phyloP scores from a whole-genome alignment of 2,113 vertebrate species.

The Tinamus guttatus region DNA sequence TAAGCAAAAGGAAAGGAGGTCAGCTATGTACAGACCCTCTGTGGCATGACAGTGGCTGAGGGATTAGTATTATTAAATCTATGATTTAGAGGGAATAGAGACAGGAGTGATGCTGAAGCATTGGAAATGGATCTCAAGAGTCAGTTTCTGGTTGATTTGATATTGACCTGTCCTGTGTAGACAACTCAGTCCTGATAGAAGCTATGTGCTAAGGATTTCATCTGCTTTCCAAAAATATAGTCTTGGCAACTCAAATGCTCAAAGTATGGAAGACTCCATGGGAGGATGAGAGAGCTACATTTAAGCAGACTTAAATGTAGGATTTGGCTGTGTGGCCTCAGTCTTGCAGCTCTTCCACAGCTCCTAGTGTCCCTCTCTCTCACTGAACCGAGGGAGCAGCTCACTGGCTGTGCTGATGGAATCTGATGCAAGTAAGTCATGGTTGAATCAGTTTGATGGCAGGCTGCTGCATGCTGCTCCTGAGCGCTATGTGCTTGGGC shows the following conservation, averaged over 20 bases:
- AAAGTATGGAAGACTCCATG: neutral
- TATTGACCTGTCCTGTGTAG: neutral
- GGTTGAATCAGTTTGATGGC: neutral
- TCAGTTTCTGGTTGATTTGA: neutral
- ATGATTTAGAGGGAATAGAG: neutral
- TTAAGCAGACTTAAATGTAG: neutral
- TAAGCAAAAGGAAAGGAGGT: neutral
- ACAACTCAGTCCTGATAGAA: neutral
- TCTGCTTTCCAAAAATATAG: neutral
- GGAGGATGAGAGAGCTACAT: neutral
- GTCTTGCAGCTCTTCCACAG: neutral
- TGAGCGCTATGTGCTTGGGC: neutral
- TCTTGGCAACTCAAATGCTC: neutral
- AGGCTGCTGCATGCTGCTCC: neutral
- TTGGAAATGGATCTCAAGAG: neutral
- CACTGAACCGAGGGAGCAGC: fast-evolving
- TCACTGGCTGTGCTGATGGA: neutral
- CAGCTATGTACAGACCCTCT: neutral
- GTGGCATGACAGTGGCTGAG: neutral
- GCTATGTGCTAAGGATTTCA: neutral
- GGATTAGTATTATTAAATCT: neutral
- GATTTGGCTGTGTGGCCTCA: neutral
- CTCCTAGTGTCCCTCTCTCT: neutral
- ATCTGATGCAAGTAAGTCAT: neutral
- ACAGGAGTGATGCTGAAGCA: neutral